phyloP scores from a whole-genome alignment of 1,140 invertebrate species.

The Bilobella aurantiaca region DNA sequence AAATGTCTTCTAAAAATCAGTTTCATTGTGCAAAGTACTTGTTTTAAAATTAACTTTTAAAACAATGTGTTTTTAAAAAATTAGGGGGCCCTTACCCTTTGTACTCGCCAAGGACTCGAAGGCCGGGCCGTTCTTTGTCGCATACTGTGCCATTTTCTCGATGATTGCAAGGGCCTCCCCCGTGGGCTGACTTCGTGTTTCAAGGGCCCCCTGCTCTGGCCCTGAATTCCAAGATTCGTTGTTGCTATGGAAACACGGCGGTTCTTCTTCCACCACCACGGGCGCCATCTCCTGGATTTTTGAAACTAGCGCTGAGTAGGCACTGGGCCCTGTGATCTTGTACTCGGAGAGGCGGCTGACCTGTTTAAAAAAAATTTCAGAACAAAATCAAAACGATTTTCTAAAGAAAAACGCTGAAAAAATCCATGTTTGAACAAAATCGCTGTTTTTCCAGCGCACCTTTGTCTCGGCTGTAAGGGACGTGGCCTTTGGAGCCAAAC shows the following conservation, averaged over 20 bases:
- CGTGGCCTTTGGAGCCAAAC: neutral
- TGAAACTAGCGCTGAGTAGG: slow-evolving; percentile 71
- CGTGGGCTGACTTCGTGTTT: too few species aligned
- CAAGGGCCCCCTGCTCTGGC: slow-evolving; percentile 36
- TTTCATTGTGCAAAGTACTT: too few species aligned
- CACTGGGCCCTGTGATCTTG: slow-evolving; percentile 50
- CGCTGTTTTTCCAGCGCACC: neutral
- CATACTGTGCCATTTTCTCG: slow-evolving; percentile 91
- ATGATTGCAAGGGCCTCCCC: slow-evolving; percentile 75
- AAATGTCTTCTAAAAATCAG: too few species aligned
- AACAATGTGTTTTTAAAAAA: neutral
- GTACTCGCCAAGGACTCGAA: slow-evolving; percentile 79
- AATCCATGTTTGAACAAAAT: too few species aligned
- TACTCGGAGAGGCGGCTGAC: neutral
- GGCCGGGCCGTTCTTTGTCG: slow-evolving; percentile 82
- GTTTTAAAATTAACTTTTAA: too few species aligned
- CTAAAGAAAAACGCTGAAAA: too few species aligned
- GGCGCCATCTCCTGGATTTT: slow-evolving; percentile 61
- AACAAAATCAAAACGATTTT: neutral
- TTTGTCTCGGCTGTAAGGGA: neutral
- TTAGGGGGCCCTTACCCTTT: slow-evolving; percentile 49
- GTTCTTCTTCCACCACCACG: neutral
- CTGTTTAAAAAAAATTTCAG: neutral
- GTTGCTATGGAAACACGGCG: neutral
- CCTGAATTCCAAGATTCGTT: neutral